phyloP scores from a whole-genome alignment of 2,113 vertebrate genomes.

The mouse (Mus musculus) region DNA sequence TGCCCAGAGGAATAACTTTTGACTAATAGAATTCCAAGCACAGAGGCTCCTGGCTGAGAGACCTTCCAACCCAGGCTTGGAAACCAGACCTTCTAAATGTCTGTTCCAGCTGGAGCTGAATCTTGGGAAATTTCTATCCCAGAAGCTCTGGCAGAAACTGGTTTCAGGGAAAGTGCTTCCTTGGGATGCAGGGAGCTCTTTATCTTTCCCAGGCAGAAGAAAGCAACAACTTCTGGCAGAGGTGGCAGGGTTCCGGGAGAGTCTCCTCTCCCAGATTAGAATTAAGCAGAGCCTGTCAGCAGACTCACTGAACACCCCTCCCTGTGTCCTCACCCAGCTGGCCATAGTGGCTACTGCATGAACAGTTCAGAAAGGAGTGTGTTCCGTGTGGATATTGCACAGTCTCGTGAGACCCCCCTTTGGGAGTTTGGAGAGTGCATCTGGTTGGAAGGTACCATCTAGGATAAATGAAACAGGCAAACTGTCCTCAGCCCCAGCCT shows the following conservation, averaged over 20 bases:
- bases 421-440: not conserved
- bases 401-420: not conserved
- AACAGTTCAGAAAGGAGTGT: not conserved
- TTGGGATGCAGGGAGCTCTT: not conserved
- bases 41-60: not conserved
- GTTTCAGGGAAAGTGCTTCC: not conserved
- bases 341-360: not conserved
- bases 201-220: conserved; percentile 44
- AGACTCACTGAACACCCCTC: not conserved
- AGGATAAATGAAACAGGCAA: not conserved
- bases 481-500: not conserved
- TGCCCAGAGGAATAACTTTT: not conserved
- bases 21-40: not conserved
- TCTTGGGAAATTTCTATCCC: not conserved
- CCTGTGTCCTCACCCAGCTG: conserved; percentile 31
- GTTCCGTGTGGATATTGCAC: not conserved
- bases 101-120: not conserved
- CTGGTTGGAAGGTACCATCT: not conserved
- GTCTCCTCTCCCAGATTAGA: conserved; percentile 34
- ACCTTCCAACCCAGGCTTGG: not conserved
- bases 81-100: not conserved
- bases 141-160: not conserved
- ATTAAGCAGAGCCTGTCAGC: conserved; percentile 44
- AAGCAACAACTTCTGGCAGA: conserved; percentile 54
- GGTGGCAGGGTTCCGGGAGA: conserved; percentile 39